phyloP scores from a whole-genome alignment of 2,888 invertebrate species.

The Dolichomitus sp. region DNA sequence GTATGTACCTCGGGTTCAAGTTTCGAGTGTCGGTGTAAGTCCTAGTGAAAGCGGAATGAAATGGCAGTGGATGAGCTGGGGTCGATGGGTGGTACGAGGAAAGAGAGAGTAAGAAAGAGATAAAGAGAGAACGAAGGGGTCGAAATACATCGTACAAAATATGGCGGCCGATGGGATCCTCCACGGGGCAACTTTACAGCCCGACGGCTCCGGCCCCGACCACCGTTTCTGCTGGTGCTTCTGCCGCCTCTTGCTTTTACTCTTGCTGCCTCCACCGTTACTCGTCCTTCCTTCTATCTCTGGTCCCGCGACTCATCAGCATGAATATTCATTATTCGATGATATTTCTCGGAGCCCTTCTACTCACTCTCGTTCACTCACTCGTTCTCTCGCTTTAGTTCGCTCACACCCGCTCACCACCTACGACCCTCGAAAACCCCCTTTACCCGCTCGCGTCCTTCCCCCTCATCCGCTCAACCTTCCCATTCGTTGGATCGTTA shows the following conservation, averaged over 20 bases:
- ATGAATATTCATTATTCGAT: conserved; percentile 86
- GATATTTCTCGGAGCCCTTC: conserved; percentile 82
- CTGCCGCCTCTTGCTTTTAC: conserved; percentile 64
- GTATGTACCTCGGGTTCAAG: not conserved
- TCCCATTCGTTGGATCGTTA: conserved; percentile 80
- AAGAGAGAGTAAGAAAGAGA: conserved; percentile 20
- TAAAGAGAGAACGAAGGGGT: conserved; percentile 65
- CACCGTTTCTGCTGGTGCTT: conserved; percentile 63
- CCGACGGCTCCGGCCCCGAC: conserved; percentile 70
- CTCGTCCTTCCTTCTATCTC: conserved; percentile 80
- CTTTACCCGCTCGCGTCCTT: conserved; percentile 33
- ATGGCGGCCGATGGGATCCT: conserved; percentile 84
- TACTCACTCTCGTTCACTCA: conserved; percentile 51
- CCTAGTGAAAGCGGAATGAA: conserved; percentile 69
- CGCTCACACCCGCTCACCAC: conserved; percentile 44
- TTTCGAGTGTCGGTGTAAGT: conserved; percentile 26
- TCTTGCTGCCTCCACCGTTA: conserved; percentile 58
- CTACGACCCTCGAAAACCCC: conserved; percentile 38
- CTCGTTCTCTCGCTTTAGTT: conserved; percentile 38
- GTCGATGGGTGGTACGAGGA: conserved; percentile 52
- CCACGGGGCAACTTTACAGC: conserved; percentile 85
- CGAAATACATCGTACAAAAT: conserved; percentile 83
- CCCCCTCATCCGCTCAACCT: conserved; percentile 54
- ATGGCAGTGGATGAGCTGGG: conserved; percentile 71
- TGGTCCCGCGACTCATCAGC: conserved; percentile 84